These are phyloP conservation scores for Bovichtus variegatus DNA, from an alignment of 2,797 vertebrate genomes.

Conservation along the genomic window DNA sequence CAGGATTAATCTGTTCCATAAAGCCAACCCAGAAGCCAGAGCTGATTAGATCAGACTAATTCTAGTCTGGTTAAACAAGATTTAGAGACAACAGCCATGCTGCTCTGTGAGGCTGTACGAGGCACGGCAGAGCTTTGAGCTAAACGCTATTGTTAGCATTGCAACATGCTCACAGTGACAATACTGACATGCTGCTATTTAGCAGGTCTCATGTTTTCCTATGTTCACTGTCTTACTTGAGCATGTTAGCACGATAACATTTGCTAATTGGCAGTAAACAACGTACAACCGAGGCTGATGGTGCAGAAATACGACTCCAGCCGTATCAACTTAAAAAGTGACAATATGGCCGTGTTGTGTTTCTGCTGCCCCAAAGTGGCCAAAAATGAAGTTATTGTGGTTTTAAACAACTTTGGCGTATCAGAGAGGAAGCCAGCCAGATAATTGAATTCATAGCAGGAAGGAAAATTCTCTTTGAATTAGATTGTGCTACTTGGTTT, in stretches of 20 bases:
- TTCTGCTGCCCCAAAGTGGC: no score
- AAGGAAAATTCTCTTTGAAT: not conserved
- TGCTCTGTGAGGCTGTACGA: not conserved
- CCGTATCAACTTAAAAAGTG: not conserved
- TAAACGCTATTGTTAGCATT: not conserved
- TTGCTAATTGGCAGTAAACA: not conserved
- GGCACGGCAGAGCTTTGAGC: not conserved
- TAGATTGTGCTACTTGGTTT: not conserved
- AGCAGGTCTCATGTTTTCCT: no score
- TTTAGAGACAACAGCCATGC: not conserved
- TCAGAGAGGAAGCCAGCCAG: not conserved
- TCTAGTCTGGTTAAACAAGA: not conserved
- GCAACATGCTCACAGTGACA: not conserved
- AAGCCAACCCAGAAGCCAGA: slow-evolving; percentile 5
- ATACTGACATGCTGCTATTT: not conserved
- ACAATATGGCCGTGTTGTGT: not conserved
- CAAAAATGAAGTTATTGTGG: no score
- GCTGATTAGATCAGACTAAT: slow-evolving; percentile 1
- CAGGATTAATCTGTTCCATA: slow-evolving; percentile 46
- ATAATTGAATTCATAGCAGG: not conserved
- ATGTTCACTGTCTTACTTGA: no score
- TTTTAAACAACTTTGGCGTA: no score
- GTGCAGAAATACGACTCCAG: not conserved
- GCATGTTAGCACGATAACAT: not conserved
- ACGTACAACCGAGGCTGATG: no score